phyloP scores from a whole-genome alignment of 2,797 vertebrate genomes.

The Hirundo rustica region DNA sequence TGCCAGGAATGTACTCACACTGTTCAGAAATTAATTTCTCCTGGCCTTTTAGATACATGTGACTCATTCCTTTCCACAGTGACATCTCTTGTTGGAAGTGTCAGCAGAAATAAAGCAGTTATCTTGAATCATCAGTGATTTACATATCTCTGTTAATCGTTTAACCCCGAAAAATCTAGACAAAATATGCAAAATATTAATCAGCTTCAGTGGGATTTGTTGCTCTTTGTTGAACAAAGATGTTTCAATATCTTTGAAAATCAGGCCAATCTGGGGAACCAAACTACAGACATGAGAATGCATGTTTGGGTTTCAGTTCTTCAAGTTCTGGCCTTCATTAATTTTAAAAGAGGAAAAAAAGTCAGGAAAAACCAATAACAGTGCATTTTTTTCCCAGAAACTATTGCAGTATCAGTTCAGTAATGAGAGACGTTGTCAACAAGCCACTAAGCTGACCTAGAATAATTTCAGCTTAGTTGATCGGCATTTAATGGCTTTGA shows the following conservation, averaged over 20 bases:
- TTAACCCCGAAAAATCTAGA: not conserved
- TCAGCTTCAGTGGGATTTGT: not conserved
- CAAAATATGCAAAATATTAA: constrained; percentile 17
- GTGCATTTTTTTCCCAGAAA: not conserved
- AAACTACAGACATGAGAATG: not conserved
- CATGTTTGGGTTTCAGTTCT: not conserved
- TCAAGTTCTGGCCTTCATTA: not conserved
- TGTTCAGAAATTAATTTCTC: constrained; percentile 25
- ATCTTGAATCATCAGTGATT: constrained; percentile 17
- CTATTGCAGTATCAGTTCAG: not conserved
- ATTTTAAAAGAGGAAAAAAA: not conserved
- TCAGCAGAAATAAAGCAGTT: constrained; percentile 16
- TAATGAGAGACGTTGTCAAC: constrained; percentile 41
- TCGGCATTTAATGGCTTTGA: constrained; percentile 22
- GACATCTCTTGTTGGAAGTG: not conserved
- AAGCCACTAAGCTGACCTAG: constrained; percentile 5
- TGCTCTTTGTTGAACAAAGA: not conserved
- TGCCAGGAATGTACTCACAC: constrained; percentile 6
- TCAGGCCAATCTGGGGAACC: not conserved
- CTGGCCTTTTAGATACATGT: constrained; percentile 13
- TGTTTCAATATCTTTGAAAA: not conserved
- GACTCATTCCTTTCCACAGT: constrained; percentile 13
- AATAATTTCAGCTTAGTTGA: constrained; percentile 28
- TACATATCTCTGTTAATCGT: not conserved
- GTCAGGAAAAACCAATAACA: not conserved